A percentile compares a stretch with the other conserved stretches of the same genome.
These are phyloP conservation scores for Ceratotherium simum DNA, from an alignment of 2,113 vertebrate species.

Conservation along the genomic window DNA sequence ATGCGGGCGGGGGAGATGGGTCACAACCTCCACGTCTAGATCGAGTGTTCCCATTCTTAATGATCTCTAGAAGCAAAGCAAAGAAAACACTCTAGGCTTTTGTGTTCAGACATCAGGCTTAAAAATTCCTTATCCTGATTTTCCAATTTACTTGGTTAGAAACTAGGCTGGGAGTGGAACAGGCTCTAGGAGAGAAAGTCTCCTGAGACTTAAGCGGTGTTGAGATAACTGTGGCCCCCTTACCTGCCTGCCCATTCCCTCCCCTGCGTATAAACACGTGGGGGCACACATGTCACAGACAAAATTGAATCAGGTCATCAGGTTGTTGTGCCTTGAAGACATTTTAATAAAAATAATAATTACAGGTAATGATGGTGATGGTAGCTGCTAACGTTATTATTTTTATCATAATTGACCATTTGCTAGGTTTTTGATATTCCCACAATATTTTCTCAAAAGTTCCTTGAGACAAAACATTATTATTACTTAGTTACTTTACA, in stretches of 20 bases:
- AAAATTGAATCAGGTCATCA: background rate
- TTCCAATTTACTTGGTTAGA: background rate
- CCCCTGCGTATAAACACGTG: background rate
- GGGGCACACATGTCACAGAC: background rate
- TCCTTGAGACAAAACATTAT: slow-evolving; percentile 45
- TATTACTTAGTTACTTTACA: slow-evolving; percentile 12
- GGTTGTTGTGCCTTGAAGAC: background rate
- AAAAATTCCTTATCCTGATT: background rate
- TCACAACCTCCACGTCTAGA: background rate
- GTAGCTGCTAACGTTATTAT: background rate
- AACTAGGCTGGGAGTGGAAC: background rate
- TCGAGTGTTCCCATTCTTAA: background rate
- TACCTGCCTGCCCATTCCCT: background rate
- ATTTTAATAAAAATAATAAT: background rate
- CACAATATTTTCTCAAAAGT: slow-evolving; percentile 31
- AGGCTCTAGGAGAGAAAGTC: background rate
- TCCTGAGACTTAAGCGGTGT: background rate
- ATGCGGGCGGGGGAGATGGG: background rate
- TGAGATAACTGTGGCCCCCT: background rate
- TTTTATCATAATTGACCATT: slow-evolving; percentile 29
- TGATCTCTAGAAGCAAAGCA: slow-evolving; percentile 14
- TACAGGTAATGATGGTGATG: background rate
- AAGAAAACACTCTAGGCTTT: background rate
- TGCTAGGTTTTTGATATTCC: slow-evolving; percentile 4
- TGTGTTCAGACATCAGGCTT: background rate